Evolutionary conservation across 2,888 invertebrate genomes (phyloP), one percentile per base, ranked within the genome.

Genomic region (Ormyrus pomaceus): DNA sequence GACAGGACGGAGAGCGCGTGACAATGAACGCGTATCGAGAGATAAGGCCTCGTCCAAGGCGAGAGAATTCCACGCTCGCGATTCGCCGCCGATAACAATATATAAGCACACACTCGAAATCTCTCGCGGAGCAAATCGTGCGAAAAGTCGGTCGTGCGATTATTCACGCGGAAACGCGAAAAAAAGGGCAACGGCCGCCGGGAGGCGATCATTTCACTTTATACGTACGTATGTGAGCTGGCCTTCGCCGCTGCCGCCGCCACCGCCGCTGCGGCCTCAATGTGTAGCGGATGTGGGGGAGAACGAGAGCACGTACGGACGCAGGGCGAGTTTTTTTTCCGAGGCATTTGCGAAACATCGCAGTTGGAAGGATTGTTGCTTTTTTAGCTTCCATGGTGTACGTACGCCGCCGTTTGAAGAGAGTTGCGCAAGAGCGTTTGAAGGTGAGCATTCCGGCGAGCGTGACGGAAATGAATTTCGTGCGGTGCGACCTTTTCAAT

Each of bases 271-370:
- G 19, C 74, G 65, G 74, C 56, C 58, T 74, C 65, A 50, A 74
- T 66, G 58, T 62, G 55, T 62, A 62, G 45, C 72, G 72, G 72
- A 72, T 72, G 50, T 62, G 62, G 51, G 71, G 48, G 70, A 58
- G 61, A 71, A 50, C 34, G 34, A 34, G 34, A 34, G 34, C 34
- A 34, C 34, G 34, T 2, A 2, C 34, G 34, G 34, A 34, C 34
- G 34, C 4, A 48, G 51, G 11, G 59, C 59, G 34, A 71, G 51
- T 19, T 11, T 50, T 19, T 19, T 51, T 59, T 58, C 7, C 13
- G 10, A 10, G 6, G 13, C 10, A 7, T 9, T n/a, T 11, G 45
- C 45, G n/a, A 8, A 45, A 50, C 7, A 8, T 10, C 10, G 13
- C 7, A 46, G 11, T 9, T 10, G 51, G 56, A 13, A 56, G 56